Evolutionary conservation across 2,113 vertebrate genomes (phyloP), one percentile per base, ranked within the genome.

Genomic region (Mastomys coucha): DNA sequence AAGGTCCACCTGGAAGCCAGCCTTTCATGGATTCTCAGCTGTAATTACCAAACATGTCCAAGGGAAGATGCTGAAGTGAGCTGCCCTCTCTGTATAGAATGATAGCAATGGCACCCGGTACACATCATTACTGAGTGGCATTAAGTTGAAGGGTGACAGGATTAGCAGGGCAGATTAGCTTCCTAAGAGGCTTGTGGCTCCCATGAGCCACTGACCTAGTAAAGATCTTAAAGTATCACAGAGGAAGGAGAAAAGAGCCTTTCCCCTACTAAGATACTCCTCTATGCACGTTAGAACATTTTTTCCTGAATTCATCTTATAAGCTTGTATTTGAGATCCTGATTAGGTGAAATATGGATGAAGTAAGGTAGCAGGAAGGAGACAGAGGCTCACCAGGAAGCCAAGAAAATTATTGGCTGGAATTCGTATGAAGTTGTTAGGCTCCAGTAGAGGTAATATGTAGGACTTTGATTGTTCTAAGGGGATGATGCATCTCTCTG

Each of bases 111-210:
- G 92, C 95, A 97, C 73, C 31, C 24, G 58, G 72, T 89, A 65
- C 36, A 42, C 82, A 88, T 95, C 94, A 39, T 84, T 91, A 28
- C 89, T 76, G 82, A 95, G 77, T 93, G 95, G 82, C 96, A 96
- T 88, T 96, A 96, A 97, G 97, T 84, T 84, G 95, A 97, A 97
- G 82, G 97, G 88, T 97, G 96, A 97, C 97, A 91, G 93, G 96
- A 98, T 97, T 98, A 97, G 96, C 96, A 65, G 56, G 73, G 67
- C 82, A 72, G 89, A 93, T 98, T 98, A 97, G 91, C 69, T 93
- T 96, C 33, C 24, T 94, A 67, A 97, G 92, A 95, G 92, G 97
- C 96, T 86, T 65, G 72, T 28, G 51, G 63, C 76, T 91, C 31
- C 6, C 73, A 94, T 0, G 39, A 73, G 60, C 80, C 1, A 36